A percentile compares a stretch with the other conserved stretches of the same genome.
phyloP scores from a whole-genome alignment of 2,113 vertebrate species.

The Paramisgurnus dabryanus region DNA sequence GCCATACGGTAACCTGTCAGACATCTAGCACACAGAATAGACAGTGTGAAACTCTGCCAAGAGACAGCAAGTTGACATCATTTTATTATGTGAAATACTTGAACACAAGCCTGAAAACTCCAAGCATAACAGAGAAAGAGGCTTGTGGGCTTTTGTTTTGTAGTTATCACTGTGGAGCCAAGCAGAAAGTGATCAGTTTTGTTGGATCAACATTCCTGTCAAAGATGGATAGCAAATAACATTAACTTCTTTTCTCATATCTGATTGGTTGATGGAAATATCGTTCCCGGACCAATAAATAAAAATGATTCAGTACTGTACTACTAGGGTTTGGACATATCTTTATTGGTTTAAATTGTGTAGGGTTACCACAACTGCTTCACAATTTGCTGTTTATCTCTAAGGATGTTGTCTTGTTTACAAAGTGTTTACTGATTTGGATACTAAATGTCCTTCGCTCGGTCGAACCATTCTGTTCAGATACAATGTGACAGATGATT shows the following conservation, averaged over 20 bases:
- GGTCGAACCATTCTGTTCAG: constrained; percentile 29
- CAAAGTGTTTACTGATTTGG: constrained; percentile 18
- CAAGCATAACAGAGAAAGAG: neutral
- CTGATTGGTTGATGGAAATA: too few species aligned
- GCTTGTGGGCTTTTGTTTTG: neutral
- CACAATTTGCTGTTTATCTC: neutral
- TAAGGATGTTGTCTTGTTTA: constrained; percentile 8
- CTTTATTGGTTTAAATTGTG: neutral
- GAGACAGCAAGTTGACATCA: neutral
- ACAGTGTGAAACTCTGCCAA: neutral
- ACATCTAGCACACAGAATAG: neutral
- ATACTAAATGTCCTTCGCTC: constrained; percentile 18
- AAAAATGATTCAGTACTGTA: too few species aligned
- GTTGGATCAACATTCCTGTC: too few species aligned
- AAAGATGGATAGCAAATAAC: too few species aligned
- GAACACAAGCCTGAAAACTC: neutral
- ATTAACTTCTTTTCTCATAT: too few species aligned
- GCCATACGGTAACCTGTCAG: constrained; percentile 34
- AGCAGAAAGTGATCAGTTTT: too few species aligned
- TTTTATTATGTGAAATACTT: neutral
- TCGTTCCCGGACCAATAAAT: too few species aligned
- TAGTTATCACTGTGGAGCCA: too few species aligned
- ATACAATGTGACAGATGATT: constrained; percentile 32
- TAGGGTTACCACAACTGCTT: neutral
- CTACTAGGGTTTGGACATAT: too few species aligned